Percentiles rank a stretch among this genome's conserved stretches.
These are phyloP conservation scores for Penaeus vannamei DNA, from an alignment of 1,140 invertebrate genomes.

Conservation along the genomic window DNA sequence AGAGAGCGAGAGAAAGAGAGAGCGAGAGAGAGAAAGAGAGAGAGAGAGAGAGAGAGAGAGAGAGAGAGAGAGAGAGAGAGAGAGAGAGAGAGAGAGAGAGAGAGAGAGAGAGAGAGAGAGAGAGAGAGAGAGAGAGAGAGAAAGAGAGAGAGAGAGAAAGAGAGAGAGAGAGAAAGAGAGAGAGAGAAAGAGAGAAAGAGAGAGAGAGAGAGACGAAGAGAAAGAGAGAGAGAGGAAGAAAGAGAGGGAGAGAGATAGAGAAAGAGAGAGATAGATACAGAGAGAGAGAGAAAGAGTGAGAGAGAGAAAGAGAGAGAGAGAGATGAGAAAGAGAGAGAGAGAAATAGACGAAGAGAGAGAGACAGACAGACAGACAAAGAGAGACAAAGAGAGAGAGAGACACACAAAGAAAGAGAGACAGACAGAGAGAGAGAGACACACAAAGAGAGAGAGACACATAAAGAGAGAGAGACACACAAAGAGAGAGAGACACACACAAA, in stretches of 20 bases:
- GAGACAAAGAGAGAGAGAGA: background rate
- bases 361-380: background rate
- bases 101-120: too few relatives aligned
- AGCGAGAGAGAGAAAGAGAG: too few relatives aligned
- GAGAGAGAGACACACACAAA: conserved; percentile 19
- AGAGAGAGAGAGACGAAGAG: conserved; percentile 4
- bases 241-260: too few relatives aligned
- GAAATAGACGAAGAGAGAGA: too few relatives aligned
- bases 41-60: too few relatives aligned
- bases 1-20: too few relatives aligned
- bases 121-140: too few relatives aligned
- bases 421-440: background rate
- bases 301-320: conserved; percentile 11
- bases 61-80: background rate
- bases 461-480: background rate
- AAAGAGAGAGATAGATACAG: too few relatives aligned
- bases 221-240: conserved; percentile 11
- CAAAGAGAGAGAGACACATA: background rate
- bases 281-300: conserved; percentile 5
- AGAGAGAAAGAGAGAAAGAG: conserved; percentile 10
- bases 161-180: too few relatives aligned
- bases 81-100: too few relatives aligned
- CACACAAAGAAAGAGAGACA: background rate
- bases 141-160: too few relatives aligned
- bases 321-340: background rate